phyloP scores from a whole-genome alignment of 2,797 vertebrate genomes.

The Rhabdomys pumilio region DNA sequence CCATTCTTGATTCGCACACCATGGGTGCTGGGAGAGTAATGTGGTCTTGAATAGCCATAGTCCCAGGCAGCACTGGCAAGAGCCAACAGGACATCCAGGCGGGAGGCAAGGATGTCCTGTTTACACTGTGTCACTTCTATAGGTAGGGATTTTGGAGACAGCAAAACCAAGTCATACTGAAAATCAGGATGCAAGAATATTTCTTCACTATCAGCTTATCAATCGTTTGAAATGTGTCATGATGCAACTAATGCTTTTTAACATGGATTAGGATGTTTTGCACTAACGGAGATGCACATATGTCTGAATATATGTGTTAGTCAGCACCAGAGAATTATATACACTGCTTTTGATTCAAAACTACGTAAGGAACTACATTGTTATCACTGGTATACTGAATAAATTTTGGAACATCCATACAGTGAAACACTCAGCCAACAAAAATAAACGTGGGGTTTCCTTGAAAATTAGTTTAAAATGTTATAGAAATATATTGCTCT shows the following conservation, averaged over 20 bases:
- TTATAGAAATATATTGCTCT: not conserved
- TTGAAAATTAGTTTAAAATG: not conserved
- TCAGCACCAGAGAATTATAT: not conserved
- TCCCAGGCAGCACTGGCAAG: conserved; percentile 95
- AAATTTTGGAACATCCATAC: not conserved
- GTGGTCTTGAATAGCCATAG: conserved; percentile 94
- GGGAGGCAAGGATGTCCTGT: conserved; percentile 93
- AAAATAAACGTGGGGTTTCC: not conserved
- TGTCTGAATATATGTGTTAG: not conserved
- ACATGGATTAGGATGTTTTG: not conserved
- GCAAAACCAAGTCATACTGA: not conserved
- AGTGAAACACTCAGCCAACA: not conserved
- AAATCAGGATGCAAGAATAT: not conserved
- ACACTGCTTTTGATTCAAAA: not conserved
- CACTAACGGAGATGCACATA: too few relatives aligned
- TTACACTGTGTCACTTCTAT: not conserved
- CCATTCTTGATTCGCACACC: conserved; percentile 93
- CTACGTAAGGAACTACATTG: not conserved
- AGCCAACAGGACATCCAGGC: conserved; percentile 96
- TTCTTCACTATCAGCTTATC: not conserved
- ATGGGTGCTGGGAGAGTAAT: conserved; percentile 88
- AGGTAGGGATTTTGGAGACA: not conserved
- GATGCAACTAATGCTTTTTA: not conserved
- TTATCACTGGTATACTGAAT: not conserved
- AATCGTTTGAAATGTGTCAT: not conserved